Conservation (phyloP, 1,140 invertebrate genomes). For the Ladona fulva region DNA sequence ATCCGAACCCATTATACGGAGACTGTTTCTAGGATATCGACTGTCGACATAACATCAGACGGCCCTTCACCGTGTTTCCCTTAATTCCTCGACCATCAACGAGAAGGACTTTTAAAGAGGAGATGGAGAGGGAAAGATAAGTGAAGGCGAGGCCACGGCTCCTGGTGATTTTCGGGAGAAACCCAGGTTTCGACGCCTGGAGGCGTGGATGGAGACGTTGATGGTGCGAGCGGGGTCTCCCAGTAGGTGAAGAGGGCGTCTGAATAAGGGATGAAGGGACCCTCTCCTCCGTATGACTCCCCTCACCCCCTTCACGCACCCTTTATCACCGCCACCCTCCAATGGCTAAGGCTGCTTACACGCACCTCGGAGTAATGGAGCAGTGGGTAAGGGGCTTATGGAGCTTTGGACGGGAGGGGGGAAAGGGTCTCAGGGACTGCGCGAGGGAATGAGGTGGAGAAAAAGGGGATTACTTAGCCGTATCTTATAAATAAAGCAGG, state of each 20-base stretch:
- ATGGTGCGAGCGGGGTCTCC: too few relatives aligned
- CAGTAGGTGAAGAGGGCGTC: neutral
- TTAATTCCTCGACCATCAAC: neutral
- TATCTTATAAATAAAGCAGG: neutral
- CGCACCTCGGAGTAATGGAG: neutral
- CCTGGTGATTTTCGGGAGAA: neutral
- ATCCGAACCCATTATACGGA: neutral
- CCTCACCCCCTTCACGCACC: neutral
- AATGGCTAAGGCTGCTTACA: neutral
- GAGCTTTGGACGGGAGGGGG: neutral
- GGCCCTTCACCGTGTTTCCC: too few relatives aligned
- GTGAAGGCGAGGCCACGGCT: neutral
- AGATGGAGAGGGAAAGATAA: neutral
- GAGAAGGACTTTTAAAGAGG: neutral
- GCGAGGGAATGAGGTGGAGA: neutral
- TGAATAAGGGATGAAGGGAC: neutral
- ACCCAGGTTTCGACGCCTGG: neutral
- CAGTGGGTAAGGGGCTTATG: neutral
- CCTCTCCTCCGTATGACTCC: neutral
- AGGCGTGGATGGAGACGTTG: conserved; percentile 1
- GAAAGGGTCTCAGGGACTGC: neutral
- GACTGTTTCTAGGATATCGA: neutral
- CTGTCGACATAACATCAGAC: neutral
- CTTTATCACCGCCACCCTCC: neutral
- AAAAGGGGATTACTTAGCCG: neutral